Percentiles rank a stretch among this genome's conserved stretches.
Conservation (phyloP, 2,113 vertebrate species). For the Erpornis zantholeuca region DNA sequence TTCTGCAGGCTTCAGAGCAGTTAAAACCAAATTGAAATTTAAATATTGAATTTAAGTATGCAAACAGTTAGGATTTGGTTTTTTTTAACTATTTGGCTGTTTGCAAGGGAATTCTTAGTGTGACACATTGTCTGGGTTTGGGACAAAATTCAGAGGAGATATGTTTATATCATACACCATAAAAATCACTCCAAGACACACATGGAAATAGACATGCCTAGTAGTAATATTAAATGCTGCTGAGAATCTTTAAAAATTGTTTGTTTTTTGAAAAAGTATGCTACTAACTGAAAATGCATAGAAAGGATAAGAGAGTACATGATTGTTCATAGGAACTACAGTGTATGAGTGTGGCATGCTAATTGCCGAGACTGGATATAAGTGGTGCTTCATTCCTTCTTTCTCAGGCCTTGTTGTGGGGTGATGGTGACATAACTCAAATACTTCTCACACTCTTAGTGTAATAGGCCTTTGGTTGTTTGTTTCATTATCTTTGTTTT, state of each 20-base stretch:
- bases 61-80: not conserved
- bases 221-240: not conserved
- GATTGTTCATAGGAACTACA: not conserved
- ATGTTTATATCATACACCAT: too few species aligned
- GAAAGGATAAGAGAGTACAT: not conserved
- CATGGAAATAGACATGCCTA: not conserved
- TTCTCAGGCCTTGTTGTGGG: conserved; percentile 81
- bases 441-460: conserved; percentile 86
- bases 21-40: not conserved
- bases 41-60: not conserved
- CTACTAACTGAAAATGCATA: not conserved
- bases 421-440: conserved; percentile 79
- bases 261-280: not conserved
- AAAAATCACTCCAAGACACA: too few species aligned
- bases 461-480: not conserved
- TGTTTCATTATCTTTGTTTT: not conserved
- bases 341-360: not conserved
- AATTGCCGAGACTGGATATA: not conserved
- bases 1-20: not conserved
- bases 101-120: not conserved
- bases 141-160: too few species aligned
- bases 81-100: not conserved
- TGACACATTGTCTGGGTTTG: too few species aligned
- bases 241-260: not conserved
- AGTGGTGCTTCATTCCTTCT: conserved; percentile 40